phyloP scores from a whole-genome alignment of 2,113 vertebrate species.

The Dipodomys spectabilis region DNA sequence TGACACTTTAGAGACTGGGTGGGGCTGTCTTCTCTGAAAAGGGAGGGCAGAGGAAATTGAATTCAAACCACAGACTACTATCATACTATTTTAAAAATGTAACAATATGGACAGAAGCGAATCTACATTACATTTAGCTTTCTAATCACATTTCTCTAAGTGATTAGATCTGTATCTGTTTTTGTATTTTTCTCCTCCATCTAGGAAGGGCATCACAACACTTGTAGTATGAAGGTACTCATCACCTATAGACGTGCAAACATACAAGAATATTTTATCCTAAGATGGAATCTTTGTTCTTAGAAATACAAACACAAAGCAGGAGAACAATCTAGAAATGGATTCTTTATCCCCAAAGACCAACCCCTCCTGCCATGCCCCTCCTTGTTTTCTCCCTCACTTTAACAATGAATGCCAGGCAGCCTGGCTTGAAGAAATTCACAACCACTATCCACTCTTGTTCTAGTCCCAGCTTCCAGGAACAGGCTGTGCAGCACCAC shows the following conservation, averaged over 20 bases:
- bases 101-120: background rate
- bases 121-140: background rate
- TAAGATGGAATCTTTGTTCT: background rate
- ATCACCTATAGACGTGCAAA: background rate
- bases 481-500: conserved; percentile 50
- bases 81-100: background rate
- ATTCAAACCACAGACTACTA: conserved; percentile 27
- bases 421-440: conserved; percentile 55
- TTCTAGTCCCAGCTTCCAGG: background rate
- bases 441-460: background rate
- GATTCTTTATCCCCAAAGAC: conserved; percentile 11
- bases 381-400: background rate
- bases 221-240: background rate
- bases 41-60: background rate
- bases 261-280: background rate
- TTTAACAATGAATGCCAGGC: conserved; percentile 66
- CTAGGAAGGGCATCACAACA: background rate
- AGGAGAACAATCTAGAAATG: conserved; percentile 50
- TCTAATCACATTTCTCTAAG: background rate
- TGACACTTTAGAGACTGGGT: conserved; percentile 59
- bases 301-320: conserved; percentile 46
- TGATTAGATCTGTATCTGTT: background rate
- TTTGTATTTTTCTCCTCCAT: background rate
- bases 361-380: background rate
- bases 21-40: conserved; percentile 65